Conservation (phyloP, 2,888 invertebrate genomes). For the Andrena bicolor region DNA sequence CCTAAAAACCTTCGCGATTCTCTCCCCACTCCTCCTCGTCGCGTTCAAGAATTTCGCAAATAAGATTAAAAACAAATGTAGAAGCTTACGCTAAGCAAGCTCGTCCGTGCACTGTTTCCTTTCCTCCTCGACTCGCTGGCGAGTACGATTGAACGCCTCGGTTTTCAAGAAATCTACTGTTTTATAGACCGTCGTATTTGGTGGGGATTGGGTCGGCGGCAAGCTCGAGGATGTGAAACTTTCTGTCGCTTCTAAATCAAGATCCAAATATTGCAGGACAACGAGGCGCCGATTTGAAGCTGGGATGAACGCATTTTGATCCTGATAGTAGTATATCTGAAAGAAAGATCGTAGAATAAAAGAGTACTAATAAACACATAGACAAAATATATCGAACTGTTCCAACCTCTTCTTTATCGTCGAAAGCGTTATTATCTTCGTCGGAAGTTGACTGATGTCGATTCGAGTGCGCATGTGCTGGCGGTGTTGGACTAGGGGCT, state of each 20-base stretch:
- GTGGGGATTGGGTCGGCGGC: slow-evolving; percentile 83
- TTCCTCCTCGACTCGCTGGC: slow-evolving; percentile 91
- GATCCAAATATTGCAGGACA: slow-evolving; percentile 93
- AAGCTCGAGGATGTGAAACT: slow-evolving; percentile 82
- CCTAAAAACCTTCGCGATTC: slow-evolving; percentile 33
- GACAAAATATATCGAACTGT: not conserved
- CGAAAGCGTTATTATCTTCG: slow-evolving; percentile 84
- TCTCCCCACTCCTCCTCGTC: not conserved
- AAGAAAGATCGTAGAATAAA: slow-evolving; percentile 46
- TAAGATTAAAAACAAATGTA: slow-evolving; percentile 13
- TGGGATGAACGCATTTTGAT: slow-evolving; percentile 80
- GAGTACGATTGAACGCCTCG: slow-evolving; percentile 95
- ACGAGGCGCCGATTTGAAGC: slow-evolving; percentile 81
- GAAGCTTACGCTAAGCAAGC: slow-evolving; percentile 68
- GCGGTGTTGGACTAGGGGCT: slow-evolving; percentile 87
- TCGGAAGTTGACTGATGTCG: slow-evolving; percentile 84
- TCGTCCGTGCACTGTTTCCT: slow-evolving; percentile 85
- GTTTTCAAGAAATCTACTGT: slow-evolving; percentile 98
- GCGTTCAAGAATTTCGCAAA: slow-evolving; percentile 9
- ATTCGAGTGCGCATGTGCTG: slow-evolving; percentile 75
- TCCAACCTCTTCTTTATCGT: slow-evolving; percentile 84
- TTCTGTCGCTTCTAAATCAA: slow-evolving; percentile 90
- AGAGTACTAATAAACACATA: not conserved
- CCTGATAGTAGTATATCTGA: slow-evolving; percentile 84
- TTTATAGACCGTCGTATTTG: slow-evolving; percentile 91